Evolutionary conservation across 2,888 invertebrate species (phyloP), one percentile per base, ranked within the genome.

Genomic region (Athalia cordata): DNA sequence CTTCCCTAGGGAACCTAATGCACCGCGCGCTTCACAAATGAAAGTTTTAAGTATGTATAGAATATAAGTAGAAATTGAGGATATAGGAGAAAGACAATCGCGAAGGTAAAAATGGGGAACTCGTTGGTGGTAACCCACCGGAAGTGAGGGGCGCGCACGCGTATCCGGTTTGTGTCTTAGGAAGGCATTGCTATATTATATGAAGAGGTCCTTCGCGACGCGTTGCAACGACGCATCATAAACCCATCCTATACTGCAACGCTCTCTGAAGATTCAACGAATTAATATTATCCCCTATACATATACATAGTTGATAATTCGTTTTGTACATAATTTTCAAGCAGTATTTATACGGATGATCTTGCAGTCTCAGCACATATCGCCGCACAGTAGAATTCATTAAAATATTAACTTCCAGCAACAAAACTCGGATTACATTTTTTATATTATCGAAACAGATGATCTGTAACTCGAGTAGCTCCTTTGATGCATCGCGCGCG

Each of bases 101-200:
- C 43, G 49, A 76, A 78, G 68, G 62, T 62, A 55, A 29, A 29
- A 29, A 29, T 29, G 29, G 74, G 13, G 55, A 57, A 43, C 62
- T 75, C 77, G 61, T 75, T 70, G 80, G 77, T 72, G 84, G 81
- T 83, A 83, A 83, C 84, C 84, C 83, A 82, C 86, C 87, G 87
- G 87, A 87, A 87, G 82, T 80, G 83, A 86, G 85, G 86, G 84
- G 83, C 84, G 85, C 85, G 84, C 85, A 87, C 87, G 86, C 86
- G 86, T 86, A 87, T 87, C 87, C 87, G 87, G 87, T 80, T 49
- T 7, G 11, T 55, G 29, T 43, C 4, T 6, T 5, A 29, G 62
- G 49, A 57, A 7, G 45, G 29, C 50, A 13, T 61, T 13, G 61
- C 61, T n/a, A 7, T n/a, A 7, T 15, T 29, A 29, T 29, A 29